A percentile compares a stretch with the other conserved stretches of the same genome.
phyloP scores from a whole-genome alignment of 2,888 invertebrate species.

The Drosophila diplacantha region DNA sequence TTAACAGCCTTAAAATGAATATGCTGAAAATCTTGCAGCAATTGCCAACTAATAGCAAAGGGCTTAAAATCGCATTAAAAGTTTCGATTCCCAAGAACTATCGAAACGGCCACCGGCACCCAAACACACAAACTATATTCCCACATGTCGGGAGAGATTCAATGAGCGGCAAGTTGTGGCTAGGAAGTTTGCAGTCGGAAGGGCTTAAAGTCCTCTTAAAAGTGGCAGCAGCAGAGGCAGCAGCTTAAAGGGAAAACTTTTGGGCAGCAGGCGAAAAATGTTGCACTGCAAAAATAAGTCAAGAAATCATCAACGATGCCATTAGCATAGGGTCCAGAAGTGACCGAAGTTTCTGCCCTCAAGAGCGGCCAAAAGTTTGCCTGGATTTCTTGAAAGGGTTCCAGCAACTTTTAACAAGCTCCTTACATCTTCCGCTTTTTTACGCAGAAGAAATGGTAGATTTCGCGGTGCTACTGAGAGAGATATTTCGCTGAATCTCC shows the following conservation, averaged over 20 bases:
- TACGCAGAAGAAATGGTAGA: not conserved
- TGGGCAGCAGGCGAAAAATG: constrained; percentile 28
- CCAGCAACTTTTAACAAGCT: constrained; percentile 35
- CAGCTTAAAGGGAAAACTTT: constrained; percentile 38
- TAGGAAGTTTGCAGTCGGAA: constrained; percentile 42
- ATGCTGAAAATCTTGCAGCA: constrained; percentile 63
- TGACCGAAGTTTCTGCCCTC: constrained; percentile 47
- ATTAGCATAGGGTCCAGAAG: constrained; percentile 55
- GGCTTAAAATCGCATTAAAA: constrained; percentile 71
- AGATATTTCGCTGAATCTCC: too few species aligned
- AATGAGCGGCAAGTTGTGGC: constrained; percentile 62
- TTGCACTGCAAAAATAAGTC: constrained; percentile 40
- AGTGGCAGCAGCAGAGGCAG: constrained; percentile 25
- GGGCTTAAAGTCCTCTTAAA: constrained; percentile 41
- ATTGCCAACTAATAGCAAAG: constrained; percentile 64
- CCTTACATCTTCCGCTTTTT: constrained; percentile 2
- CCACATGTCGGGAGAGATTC: constrained; percentile 46
- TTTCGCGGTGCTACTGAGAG: not conserved
- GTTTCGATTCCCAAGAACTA: constrained; percentile 48
- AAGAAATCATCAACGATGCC: constrained; percentile 53
- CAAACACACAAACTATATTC: constrained; percentile 7
- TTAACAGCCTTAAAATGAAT: constrained; percentile 59
- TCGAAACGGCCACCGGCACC: constrained; percentile 18
- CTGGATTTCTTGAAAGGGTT: constrained; percentile 45
- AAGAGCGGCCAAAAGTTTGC: constrained; percentile 38